phyloP scores from a whole-genome alignment of 2,797 vertebrate genomes.

The Sebastes trivittatus region DNA sequence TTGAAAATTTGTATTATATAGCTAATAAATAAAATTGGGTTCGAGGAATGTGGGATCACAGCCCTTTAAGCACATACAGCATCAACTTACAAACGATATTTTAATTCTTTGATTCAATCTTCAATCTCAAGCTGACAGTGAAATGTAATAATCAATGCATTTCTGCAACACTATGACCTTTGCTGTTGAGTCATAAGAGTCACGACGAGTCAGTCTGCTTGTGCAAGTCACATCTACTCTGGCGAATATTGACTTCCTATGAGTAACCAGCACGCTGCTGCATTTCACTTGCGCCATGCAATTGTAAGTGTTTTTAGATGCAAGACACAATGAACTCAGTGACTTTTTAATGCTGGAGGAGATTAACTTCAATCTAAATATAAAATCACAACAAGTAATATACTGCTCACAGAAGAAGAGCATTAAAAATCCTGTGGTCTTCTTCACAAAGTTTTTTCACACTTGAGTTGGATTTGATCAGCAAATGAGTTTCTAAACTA shows the following conservation, averaged over 20 bases:
- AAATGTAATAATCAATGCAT: not conserved
- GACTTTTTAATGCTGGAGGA: not conserved
- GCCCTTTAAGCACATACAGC: not conserved
- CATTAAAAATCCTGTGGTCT: not conserved
- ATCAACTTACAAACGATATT: not conserved
- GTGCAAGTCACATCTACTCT: not conserved
- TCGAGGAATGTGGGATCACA: not conserved
- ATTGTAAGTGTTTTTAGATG: not conserved
- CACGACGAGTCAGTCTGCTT: conserved; percentile 5
- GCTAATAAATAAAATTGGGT: not conserved
- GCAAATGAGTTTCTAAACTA: not conserved
- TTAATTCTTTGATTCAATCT: not conserved
- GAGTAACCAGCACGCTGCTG: not conserved
- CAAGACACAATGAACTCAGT: not conserved
- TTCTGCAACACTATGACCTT: not conserved
- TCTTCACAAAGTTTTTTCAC: not conserved
- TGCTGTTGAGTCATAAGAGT: not conserved
- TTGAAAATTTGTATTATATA: not conserved
- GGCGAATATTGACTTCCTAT: not conserved
- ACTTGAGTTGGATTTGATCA: not conserved
- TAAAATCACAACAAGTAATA: not conserved
- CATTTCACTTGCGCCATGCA: not conserved
- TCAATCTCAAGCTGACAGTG: not conserved
- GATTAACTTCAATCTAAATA: not conserved
- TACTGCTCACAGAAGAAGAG: not conserved